Percentiles rank a stretch among this genome's conserved stretches.
These are phyloP conservation scores for Hylaeus anthracinus DNA, from an alignment of 1,140 invertebrate species.

Conservation along the genomic window DNA sequence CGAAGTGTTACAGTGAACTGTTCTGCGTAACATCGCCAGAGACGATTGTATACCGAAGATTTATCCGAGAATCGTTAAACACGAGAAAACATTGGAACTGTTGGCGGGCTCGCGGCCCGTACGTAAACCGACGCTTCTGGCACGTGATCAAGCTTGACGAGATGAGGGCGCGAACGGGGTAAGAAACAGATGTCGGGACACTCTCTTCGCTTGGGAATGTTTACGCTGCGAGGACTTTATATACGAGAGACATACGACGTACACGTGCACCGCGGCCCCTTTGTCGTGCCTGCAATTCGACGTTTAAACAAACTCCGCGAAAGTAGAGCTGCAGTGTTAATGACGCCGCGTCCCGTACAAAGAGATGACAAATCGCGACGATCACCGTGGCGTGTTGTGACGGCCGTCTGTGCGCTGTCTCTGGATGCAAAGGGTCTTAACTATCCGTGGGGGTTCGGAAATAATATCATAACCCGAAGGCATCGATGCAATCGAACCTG, in stretches of 20 bases:
- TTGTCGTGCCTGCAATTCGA: slow-evolving; percentile 56
- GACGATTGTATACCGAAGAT: too few relatives aligned
- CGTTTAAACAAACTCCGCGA: slow-evolving; percentile 61
- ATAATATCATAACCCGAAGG: neutral
- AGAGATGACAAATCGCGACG: slow-evolving; percentile 59
- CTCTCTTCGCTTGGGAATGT: slow-evolving; percentile 58
- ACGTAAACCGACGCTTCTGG: slow-evolving; percentile 48
- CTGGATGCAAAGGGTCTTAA: neutral
- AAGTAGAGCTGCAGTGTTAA: slow-evolving; percentile 54
- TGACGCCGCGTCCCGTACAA: slow-evolving; percentile 46
- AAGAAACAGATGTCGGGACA: slow-evolving; percentile 59
- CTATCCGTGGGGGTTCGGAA: neutral
- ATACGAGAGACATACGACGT: slow-evolving; percentile 60
- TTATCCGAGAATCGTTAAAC: slow-evolving; percentile 8
- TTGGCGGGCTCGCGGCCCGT: neutral
- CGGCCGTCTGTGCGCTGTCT: slow-evolving; percentile 2
- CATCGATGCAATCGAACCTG: too few relatives aligned
- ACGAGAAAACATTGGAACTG: neutral
- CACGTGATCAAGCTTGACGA: slow-evolving; percentile 53
- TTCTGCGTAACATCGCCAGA: too few relatives aligned
- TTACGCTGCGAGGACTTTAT: slow-evolving; percentile 62
- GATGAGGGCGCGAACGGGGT: slow-evolving; percentile 39
- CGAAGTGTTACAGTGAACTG: too few relatives aligned
- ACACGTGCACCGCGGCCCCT: slow-evolving; percentile 54
- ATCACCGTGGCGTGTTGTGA: slow-evolving; percentile 52